These are phyloP conservation scores for Dioctria rufipes DNA, from an alignment of 2,888 invertebrate species.

Conservation along the genomic window DNA sequence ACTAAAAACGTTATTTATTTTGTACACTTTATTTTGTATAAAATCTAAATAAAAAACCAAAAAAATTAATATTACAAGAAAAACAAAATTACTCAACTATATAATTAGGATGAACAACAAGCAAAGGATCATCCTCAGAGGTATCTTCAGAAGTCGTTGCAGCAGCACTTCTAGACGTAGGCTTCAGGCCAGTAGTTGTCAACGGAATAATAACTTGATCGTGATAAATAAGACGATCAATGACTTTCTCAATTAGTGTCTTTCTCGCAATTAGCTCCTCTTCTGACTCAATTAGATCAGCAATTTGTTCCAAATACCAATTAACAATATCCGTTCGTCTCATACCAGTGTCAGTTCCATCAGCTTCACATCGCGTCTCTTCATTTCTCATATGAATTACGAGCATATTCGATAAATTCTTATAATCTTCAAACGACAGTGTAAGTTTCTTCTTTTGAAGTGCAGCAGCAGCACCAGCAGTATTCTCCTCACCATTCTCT, in stretches of 20 bases:
- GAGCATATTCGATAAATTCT: conserved; percentile 91
- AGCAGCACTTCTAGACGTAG: conserved; percentile 37
- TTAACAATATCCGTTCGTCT: conserved; percentile 87
- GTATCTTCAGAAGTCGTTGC: conserved; percentile 60
- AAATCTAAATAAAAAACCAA: background rate
- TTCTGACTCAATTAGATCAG: conserved; percentile 90
- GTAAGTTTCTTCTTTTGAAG: conserved; percentile 82
- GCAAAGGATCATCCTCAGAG: conserved; percentile 81
- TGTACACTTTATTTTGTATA: background rate
- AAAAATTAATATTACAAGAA: conserved; percentile 60
- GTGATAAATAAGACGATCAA: conserved; percentile 90
- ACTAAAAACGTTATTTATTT: too few species aligned
- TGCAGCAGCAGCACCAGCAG: conserved; percentile 58
- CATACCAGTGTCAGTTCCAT: conserved; percentile 78
- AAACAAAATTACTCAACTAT: conserved; percentile 77
- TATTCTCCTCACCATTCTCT: conserved; percentile 60
- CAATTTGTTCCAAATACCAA: conserved; percentile 94
- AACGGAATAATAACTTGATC: conserved; percentile 71
- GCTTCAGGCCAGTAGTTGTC: conserved; percentile 66
- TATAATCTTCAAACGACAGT: conserved; percentile 94
- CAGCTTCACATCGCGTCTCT: conserved; percentile 80
- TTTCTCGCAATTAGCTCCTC: conserved; percentile 92
- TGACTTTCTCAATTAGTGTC: conserved; percentile 91
- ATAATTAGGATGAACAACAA: conserved; percentile 98
- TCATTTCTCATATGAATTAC: conserved; percentile 90